Base-by-base conservation (phyloP, 2,888 invertebrate genomes). In the Psylliodes chrysocephalus region DNA sequence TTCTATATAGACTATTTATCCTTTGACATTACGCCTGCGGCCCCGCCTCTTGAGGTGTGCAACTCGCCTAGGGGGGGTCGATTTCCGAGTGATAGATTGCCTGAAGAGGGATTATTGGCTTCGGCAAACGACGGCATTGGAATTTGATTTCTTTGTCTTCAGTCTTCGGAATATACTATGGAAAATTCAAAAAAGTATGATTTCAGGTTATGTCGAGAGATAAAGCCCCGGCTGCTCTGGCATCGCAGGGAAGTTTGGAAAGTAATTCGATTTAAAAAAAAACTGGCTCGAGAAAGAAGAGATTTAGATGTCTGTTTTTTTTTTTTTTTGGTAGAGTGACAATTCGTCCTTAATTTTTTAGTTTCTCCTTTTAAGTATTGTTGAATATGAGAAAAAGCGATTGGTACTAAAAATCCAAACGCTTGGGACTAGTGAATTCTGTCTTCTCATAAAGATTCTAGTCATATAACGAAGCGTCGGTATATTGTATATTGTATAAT, bases 101-200 rank as follows among this genome's bases (percentile, higher is more conserved):
- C 68, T 73, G 74, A 71, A 75, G 73, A 73, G 71, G 79, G 78
- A 79, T 79, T 80, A 80, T 78, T 77, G 79, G 79, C 79, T 79
- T 75, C 71, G 72, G 72, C 74, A 75, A 74, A 77, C 75, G 75
- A 77, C 67, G 61, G 63, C 52, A 63, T 64, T 52, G 59, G 78
- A 77, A 65, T 65, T 79, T 77, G 79, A 79, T 80, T 79, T 79
- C 78, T 78, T 78, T 77, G 72, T 75, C 70, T 73, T 68, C 55
- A 40, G 28, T n/a, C 18, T 25, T 35, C 15, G 14, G 28, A 46
- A 49, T 42, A 42, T 42, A 44, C 18, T 42, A 12, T 28, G 44
- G 30, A 55, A 55, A 44, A 54, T 42, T 54, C n/a, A 18, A 54
- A 54, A 55, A 55, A 55, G 42, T 55, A 42, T 55, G 46, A 55